Evolutionary conservation across 1,140 invertebrate species (phyloP), one percentile per base, ranked within the genome.

Genomic region (Camponotus vicinus): DNA sequence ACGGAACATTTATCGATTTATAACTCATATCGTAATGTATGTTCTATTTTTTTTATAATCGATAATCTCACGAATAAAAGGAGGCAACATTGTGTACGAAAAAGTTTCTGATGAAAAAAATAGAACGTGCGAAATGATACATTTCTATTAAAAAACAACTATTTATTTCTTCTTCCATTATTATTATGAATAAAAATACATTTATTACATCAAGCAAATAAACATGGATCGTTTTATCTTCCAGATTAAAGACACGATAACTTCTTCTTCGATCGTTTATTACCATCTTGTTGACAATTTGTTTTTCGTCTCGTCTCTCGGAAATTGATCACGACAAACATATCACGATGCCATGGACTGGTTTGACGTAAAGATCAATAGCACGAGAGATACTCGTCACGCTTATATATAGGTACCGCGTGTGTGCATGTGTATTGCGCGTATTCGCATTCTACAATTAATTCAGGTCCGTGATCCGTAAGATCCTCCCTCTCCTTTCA

Each of bases 381-480:
- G 6, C n/a, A n/a, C 34, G 49, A 57, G 21, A 64, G 18, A 45
- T 7, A 71, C 18, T 9, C 52, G 8, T 27, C 27, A 32, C 71
- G 40, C 15, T 42, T 27, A 18, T 18, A 52, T 52, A 52, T 52
- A 52, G 3, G 13, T 52, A 45, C 11, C 8, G 42, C 5, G 8
- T 45, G 8, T 45, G 8, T 45, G 8, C 42, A 8, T 45, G 49
- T 52, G 49, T 52, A 21, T 15, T 34, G 11, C 3, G 42, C 8
- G 5, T 21, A 13, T 21, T 86, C 69, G 32, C 27, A 37, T 8
- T 80, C 45, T 32, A n/a, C 63, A 52, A 73, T 86, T 79, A 83
- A 83, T 75, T 21, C 55, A 57, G 55, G 40, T 37, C 55, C 52
- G 79, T 57, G 27, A 83, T 70, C 78, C 61, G 37, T 21, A 18